Conservation (phyloP, 2,888 invertebrate species). For the Drosophila setosimentum region DNA sequence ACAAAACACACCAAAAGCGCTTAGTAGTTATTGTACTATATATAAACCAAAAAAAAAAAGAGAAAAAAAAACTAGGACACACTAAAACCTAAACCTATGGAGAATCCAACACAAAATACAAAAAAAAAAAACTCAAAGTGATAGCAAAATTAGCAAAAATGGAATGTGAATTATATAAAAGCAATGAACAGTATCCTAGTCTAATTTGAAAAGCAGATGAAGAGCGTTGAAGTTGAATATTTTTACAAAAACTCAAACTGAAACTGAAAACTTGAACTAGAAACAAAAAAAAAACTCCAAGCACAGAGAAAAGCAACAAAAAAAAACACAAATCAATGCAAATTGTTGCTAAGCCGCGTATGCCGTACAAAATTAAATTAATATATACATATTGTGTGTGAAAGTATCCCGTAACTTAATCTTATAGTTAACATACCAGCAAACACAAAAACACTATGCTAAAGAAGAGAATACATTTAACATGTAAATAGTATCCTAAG, state of each 20-base stretch:
- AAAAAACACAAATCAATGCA: constrained; percentile 40
- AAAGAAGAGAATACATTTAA: constrained; percentile 38
- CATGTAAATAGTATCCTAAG: constrained; percentile 70
- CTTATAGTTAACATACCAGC: constrained; percentile 23
- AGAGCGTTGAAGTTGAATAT: constrained; percentile 69
- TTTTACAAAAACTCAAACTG: constrained; percentile 59
- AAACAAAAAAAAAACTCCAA: constrained; percentile 18
- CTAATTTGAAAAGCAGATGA: constrained; percentile 62
- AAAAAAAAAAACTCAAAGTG: constrained; percentile 71
- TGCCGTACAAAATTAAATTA: constrained; percentile 60
- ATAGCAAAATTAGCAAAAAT: constrained; percentile 79
- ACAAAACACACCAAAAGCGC: constrained; percentile 62
- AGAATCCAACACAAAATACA: constrained; percentile 41
- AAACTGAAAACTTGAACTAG: constrained; percentile 48
- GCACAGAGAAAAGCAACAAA: constrained; percentile 14
- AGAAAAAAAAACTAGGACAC: not conserved
- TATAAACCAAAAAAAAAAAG: constrained; percentile 25
- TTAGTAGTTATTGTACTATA: constrained; percentile 65
- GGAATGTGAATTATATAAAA: constrained; percentile 84
- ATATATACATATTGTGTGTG: constrained; percentile 4
- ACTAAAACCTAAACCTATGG: constrained; percentile 29
- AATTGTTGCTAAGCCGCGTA: constrained; percentile 55
- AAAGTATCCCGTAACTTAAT: constrained; percentile 8
- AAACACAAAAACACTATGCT: constrained; percentile 10
- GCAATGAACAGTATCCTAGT: constrained; percentile 84